Evolutionary conservation across 2,888 invertebrate species (phyloP), one percentile per base, ranked within the genome.

Genomic region (Pycnomerus fuliginosus): DNA sequence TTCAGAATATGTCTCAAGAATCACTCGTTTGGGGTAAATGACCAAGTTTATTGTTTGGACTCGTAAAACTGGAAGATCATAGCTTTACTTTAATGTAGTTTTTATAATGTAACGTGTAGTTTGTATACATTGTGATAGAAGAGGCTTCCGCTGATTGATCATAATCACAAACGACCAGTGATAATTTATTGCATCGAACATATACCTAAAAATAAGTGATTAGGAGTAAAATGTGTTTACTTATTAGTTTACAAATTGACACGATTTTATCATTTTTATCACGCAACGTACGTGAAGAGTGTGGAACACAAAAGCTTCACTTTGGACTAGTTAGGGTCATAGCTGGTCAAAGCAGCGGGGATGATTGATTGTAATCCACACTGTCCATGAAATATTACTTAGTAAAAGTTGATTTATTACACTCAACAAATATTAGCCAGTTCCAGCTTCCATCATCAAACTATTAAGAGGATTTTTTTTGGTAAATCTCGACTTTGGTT

Each of bases 361-460:
- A 49, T 49, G 49, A 49, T 49, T 45, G 43, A 50, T 50, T 31
- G 37, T 43, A 36, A 38, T 49, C 35, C 34, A 46, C 45, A 38
- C 41, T 44, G 27, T 16, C 44, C 44, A 16, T 48, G 48, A 48
- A 48, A 48, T 48, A 48, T 45, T 44, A 44, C 48, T 48, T 44
- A 44, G 35, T 35, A 35, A 35, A 25, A 35, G 35, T 35, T 35
- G 35, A 35, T 35, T 35, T 35, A 35, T 35, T 35, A 24, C 23
- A 11, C 24, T 35, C 17, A n/a, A 35, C 24, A 35, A 16, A 35
- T 35, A 35, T 35, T 35, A 25, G 14, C 10, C 12, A 16, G 16
- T 37, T 14, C 15, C 22, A 28, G 16, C n/a, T 17, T 11, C 23
- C 11, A 20, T 20, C 22, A 33, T 33, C 22, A 35, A 35, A 17